phyloP scores from a whole-genome alignment of 2,888 invertebrate genomes.

The Epistrophe eligans region DNA sequence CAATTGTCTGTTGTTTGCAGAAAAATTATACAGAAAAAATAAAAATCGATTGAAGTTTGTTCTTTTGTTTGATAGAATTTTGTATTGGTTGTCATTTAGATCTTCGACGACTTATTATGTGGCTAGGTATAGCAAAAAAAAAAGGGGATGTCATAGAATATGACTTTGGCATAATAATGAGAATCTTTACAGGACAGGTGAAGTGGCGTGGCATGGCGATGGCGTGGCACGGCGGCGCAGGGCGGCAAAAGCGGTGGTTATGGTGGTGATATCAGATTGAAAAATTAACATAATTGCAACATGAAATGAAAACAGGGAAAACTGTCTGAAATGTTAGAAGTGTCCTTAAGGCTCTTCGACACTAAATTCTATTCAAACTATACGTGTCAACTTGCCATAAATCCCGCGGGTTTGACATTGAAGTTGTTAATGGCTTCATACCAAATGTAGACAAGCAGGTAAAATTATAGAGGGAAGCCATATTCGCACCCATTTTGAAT shows the following conservation, averaged over 20 bases:
- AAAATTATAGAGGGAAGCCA: constrained; percentile 2
- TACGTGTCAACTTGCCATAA: constrained; percentile 30
- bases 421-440: constrained; percentile 27
- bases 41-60: constrained; percentile 65
- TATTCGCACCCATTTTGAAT: constrained; percentile 63
- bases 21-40: constrained; percentile 44
- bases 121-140: neutral
- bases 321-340: constrained; percentile 38
- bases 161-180: constrained; percentile 69
- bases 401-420: constrained; percentile 40
- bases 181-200: constrained; percentile 21
- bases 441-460: constrained; percentile 12
- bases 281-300: constrained; percentile 71
- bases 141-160: constrained; percentile 48
- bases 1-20: constrained; percentile 45
- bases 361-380: constrained; percentile 51
- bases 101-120: neutral
- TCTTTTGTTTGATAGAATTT: constrained; percentile 35
- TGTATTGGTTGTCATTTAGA: constrained; percentile 12
- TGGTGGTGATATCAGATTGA: constrained; percentile 48
- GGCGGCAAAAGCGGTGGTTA: too few relatives aligned
- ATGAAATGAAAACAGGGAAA: constrained; percentile 32
- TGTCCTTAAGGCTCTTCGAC: constrained; percentile 33
- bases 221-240: neutral
- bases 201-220: constrained; percentile 40